phyloP scores from a whole-genome alignment of 2,113 vertebrate genomes.

The Onychostruthus taczanowskii region DNA sequence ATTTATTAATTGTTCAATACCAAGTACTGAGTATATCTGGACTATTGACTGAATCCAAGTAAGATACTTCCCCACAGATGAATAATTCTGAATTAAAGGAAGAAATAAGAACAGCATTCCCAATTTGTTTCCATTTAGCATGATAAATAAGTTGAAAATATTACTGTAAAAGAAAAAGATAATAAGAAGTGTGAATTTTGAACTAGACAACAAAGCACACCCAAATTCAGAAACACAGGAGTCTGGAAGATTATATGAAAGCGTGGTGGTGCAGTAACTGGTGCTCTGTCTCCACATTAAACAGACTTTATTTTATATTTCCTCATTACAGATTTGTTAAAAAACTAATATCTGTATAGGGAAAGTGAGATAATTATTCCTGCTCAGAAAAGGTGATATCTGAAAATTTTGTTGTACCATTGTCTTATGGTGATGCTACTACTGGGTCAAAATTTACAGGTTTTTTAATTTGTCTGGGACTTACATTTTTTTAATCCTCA shows the following conservation, averaged over 20 bases:
- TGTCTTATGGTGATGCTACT: fast-evolving
- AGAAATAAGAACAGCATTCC: not conserved
- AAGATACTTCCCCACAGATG: fast-evolving
- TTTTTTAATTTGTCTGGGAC: not conserved
- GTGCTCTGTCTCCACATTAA: not conserved
- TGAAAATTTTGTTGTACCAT: not conserved
- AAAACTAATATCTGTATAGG: not conserved
- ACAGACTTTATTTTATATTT: not conserved
- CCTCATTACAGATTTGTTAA: fast-evolving
- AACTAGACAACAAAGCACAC: not conserved
- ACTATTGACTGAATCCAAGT: not conserved
- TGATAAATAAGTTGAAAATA: not conserved
- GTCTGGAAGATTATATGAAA: not conserved
- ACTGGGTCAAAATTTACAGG: not conserved
- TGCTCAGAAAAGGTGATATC: not conserved
- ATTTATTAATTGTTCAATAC: not conserved
- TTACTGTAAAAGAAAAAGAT: not conserved
- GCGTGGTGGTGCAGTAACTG: fast-evolving
- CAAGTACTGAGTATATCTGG: not conserved
- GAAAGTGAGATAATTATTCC: not conserved
- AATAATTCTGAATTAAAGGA: not conserved
- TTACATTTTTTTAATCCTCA: not conserved
- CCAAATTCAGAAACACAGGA: not conserved
- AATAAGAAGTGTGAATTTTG: not conserved
- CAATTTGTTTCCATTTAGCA: not conserved